Percentiles rank a stretch among this genome's conserved stretches.
phyloP scores from a whole-genome alignment of 2,797 vertebrate species.

The Macroramphosus scolopax region DNA sequence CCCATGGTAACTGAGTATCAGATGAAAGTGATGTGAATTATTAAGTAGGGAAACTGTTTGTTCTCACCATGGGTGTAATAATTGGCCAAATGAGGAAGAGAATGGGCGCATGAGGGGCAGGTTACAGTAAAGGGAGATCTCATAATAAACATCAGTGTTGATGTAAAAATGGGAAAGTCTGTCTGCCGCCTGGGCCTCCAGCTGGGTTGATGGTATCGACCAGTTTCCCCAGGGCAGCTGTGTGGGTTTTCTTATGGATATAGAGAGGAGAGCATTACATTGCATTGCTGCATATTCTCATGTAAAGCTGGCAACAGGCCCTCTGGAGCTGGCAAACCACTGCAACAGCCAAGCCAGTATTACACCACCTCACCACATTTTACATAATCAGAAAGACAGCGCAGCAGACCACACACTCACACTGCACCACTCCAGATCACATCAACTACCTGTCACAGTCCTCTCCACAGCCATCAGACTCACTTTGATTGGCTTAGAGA shows the following conservation, averaged over 20 bases:
- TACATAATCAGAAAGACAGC: slow-evolving; percentile 70
- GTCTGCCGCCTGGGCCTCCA: slow-evolving; percentile 64
- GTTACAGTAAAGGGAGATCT: slow-evolving; percentile 61
- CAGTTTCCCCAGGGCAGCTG: slow-evolving; percentile 60
- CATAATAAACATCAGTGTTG: slow-evolving; percentile 64
- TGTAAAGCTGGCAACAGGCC: slow-evolving; percentile 57
- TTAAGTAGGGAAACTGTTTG: slow-evolving; percentile 90
- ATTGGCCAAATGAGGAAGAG: slow-evolving; percentile 72
- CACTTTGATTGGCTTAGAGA: slow-evolving; percentile 38
- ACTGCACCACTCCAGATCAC: slow-evolving; percentile 49
- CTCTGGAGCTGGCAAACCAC: slow-evolving; percentile 60
- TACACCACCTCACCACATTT: slow-evolving; percentile 64
- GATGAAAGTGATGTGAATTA: slow-evolving; percentile 99
- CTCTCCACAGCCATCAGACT: slow-evolving; percentile 39
- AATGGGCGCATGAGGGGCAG: slow-evolving; percentile 53
- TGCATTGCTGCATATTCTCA: slow-evolving; percentile 47
- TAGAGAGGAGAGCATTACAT: slow-evolving; percentile 46
- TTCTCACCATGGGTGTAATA: slow-evolving; percentile 80
- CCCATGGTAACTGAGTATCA: slow-evolving; percentile 99
- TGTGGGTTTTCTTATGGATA: slow-evolving; percentile 70
- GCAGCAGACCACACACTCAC: slow-evolving; percentile 63
- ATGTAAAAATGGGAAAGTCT: slow-evolving; percentile 61
- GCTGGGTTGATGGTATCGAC: slow-evolving; percentile 79
- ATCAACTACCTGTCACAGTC: slow-evolving; percentile 64
- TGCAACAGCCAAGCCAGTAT: slow-evolving; percentile 55